Evolutionary conservation across 2,113 vertebrate species (phyloP).

Genomic region (Trichechus manatus): DNA sequence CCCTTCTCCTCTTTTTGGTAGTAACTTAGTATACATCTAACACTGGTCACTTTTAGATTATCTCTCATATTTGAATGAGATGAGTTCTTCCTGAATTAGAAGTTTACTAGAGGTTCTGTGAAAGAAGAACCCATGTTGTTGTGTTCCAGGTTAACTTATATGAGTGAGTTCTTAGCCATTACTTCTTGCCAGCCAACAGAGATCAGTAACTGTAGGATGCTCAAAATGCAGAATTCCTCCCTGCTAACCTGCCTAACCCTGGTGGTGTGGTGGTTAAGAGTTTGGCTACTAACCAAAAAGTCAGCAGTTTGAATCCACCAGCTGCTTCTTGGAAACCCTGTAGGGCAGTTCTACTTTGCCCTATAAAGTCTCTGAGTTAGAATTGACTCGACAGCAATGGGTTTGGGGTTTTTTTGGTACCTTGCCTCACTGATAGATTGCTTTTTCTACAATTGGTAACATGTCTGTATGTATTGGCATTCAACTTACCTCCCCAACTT

Average conservation of each 20-base stretch:
- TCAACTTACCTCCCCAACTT: neutral
- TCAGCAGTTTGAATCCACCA: too few species aligned
- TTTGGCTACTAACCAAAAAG: too few species aligned
- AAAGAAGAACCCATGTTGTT: neutral
- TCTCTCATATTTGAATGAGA: neutral
- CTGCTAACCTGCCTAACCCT: neutral
- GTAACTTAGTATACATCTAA: neutral
- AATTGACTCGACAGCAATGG: too few species aligned
- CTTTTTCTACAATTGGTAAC: neutral
- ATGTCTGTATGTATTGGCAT: neutral
- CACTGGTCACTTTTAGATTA: neutral
- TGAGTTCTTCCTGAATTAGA: neutral
- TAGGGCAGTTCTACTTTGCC: too few species aligned
- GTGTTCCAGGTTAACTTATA: neutral
- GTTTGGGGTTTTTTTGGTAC: too few species aligned
- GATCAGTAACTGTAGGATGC: fast-evolving
- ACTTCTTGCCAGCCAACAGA: neutral
- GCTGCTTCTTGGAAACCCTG: too few species aligned
- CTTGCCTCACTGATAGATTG: too few species aligned
- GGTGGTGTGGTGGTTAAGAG: too few species aligned
- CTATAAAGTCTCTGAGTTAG: too few species aligned
- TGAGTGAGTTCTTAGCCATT: neutral
- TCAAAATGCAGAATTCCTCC: neutral
- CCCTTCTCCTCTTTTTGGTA: neutral
- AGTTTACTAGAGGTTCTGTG: neutral